phyloP scores from a whole-genome alignment of 2,888 invertebrate genomes.

The Hetaerina titia region DNA sequence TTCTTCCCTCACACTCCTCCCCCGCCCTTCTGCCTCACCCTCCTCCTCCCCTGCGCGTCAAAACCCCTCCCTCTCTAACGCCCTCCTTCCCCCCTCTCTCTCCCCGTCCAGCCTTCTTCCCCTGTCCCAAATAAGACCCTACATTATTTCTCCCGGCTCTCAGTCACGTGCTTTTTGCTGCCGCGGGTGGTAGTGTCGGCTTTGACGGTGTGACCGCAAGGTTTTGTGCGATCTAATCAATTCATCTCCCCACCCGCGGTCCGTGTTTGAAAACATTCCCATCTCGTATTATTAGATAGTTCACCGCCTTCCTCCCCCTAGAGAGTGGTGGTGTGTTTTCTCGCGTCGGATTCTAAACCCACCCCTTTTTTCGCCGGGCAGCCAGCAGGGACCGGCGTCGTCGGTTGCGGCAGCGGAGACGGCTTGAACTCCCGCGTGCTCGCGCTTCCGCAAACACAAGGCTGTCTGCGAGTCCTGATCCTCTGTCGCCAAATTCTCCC shows the following conservation, averaged over 20 bases:
- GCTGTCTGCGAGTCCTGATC: background rate
- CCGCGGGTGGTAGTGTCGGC: background rate
- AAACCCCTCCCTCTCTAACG: background rate
- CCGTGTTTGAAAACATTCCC: too few species aligned
- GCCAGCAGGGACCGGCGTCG: too few species aligned
- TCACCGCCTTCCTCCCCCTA: too few species aligned
- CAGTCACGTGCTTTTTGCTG: constrained; percentile 3
- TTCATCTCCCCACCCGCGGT: too few species aligned
- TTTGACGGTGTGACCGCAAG: too few species aligned
- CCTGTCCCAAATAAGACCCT: background rate
- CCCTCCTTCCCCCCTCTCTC: background rate
- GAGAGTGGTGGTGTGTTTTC: background rate
- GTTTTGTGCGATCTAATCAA: too few species aligned
- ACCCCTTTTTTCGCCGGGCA: background rate
- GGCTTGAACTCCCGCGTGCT: background rate
- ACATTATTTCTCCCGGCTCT: constrained; percentile 7
- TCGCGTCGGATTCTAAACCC: background rate
- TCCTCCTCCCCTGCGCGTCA: constrained; percentile 37
- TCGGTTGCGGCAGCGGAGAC: background rate
- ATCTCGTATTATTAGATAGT: too few species aligned
- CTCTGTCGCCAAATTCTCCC: background rate
- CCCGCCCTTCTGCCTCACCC: constrained; percentile 18
- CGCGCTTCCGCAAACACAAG: background rate
- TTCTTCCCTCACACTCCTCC: background rate
- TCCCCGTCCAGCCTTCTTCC: background rate